phyloP scores from a whole-genome alignment of 2,113 vertebrate species.

The Boulengeromyrus knoepffleri region DNA sequence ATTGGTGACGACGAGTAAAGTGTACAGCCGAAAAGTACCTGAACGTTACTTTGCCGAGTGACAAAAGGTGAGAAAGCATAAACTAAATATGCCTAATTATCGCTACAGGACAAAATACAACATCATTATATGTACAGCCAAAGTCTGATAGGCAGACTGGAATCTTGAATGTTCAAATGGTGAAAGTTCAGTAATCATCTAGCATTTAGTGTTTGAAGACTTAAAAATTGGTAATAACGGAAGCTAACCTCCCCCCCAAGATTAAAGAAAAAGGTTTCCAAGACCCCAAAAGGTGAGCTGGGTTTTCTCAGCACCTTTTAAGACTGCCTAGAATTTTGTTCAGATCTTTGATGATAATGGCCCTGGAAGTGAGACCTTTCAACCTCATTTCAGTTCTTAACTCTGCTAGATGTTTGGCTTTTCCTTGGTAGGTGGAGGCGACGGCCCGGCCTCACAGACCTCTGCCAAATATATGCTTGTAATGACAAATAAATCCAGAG shows the following conservation, averaged over 20 bases:
- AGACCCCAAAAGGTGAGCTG: not conserved
- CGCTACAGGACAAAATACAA: not conserved
- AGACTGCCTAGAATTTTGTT: not conserved
- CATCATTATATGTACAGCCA: not conserved
- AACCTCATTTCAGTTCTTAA: not conserved
- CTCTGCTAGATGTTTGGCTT: not conserved
- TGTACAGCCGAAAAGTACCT: not conserved
- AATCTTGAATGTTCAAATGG: not conserved
- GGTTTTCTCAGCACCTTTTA: not conserved
- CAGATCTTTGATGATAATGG: not conserved
- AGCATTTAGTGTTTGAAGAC: not conserved
- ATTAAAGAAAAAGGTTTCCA: not conserved
- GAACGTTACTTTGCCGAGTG: not conserved
- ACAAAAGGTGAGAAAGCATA: not conserved
- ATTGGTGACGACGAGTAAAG: not conserved
- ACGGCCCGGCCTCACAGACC: not conserved
- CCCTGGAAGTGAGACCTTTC: slow-evolving; percentile 1
- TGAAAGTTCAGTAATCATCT: not conserved
- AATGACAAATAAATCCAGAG: not conserved
- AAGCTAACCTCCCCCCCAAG: not conserved
- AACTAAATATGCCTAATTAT: not conserved
- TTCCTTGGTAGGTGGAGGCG: not conserved
- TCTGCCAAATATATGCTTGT: not conserved
- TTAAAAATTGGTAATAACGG: not conserved
- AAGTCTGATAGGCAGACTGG: not conserved